Evolutionary conservation across 1,140 invertebrate genomes (phyloP).

Genomic region (Zelostemma sp.): DNA sequence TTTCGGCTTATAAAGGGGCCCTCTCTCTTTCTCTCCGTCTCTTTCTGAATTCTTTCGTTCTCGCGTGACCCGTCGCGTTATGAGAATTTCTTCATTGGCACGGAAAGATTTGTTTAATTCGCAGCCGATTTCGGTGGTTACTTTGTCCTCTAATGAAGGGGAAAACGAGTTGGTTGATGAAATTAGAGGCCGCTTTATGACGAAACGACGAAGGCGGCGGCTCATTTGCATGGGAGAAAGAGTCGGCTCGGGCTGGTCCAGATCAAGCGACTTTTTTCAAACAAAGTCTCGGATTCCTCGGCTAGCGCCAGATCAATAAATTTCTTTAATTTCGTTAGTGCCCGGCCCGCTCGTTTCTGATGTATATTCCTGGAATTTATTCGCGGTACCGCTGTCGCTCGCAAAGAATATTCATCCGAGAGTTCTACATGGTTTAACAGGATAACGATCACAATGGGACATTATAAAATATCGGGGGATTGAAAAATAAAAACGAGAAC

Average conservation of each 20-base stretch:
- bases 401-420: slow-evolving; percentile 5
- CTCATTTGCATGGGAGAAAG: slow-evolving; percentile 22
- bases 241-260: background rate
- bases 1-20: slow-evolving; percentile 43
- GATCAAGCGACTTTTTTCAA: slow-evolving; percentile 11
- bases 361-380: slow-evolving; percentile 22
- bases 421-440: background rate
- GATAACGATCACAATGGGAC: slow-evolving; percentile 10
- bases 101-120: no score
- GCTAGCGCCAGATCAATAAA: slow-evolving; percentile 57
- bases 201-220: background rate
- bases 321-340: slow-evolving; percentile 36
- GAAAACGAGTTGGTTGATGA: no score
- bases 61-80: background rate
- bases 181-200: background rate
- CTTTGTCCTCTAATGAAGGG: no score
- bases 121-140: no score
- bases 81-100: no score
- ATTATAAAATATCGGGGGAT: slow-evolving; percentile 3
- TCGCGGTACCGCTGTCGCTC: slow-evolving; percentile 2
- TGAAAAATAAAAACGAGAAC: background rate
- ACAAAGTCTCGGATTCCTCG: slow-evolving; percentile 46
- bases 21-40: background rate
- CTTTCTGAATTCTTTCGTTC: no score
- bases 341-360: slow-evolving; percentile 8